Conservation (phyloP, 1,140 invertebrate species). For the Papilio dardanus region DNA sequence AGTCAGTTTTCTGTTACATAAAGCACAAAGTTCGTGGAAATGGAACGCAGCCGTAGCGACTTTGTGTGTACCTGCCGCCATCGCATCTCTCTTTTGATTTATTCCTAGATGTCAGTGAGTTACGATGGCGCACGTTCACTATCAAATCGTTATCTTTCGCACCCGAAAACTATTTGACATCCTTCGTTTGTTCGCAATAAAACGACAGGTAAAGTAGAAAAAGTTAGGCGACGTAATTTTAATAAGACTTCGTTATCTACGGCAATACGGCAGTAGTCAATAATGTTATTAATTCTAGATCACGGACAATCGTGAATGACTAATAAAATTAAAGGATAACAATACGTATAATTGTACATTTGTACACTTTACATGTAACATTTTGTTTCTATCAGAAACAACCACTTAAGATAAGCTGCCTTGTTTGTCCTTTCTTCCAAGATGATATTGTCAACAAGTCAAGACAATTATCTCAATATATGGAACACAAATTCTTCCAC, state of each 20-base stretch:
- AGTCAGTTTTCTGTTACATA: slow-evolving; percentile 59
- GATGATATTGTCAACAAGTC: neutral
- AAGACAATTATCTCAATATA: slow-evolving; percentile 52
- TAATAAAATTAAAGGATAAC: too few species aligned
- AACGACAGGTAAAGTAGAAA: neutral
- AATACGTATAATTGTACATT: too few species aligned
- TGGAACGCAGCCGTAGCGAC: slow-evolving; percentile 51
- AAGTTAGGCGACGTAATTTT: neutral
- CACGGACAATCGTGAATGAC: too few species aligned
- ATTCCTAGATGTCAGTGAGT: slow-evolving; percentile 41
- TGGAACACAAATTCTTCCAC: slow-evolving; percentile 64
- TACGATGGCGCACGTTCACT: slow-evolving; percentile 1
- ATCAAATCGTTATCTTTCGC: slow-evolving; percentile 15
- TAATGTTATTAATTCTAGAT: too few species aligned
- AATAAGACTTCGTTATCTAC: neutral
- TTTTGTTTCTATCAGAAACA: neutral
- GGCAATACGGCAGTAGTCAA: too few species aligned
- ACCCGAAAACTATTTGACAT: slow-evolving; percentile 15
- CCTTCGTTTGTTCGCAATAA: neutral
- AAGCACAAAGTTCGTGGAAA: slow-evolving; percentile 55
- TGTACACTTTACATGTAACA: too few species aligned
- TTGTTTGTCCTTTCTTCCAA: slow-evolving; percentile 16
- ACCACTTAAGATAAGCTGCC: neutral
- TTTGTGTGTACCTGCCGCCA: slow-evolving; percentile 55
- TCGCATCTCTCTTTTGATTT: slow-evolving; percentile 55